These are phyloP conservation scores for Spea hammondii DNA, from an alignment of 2,797 vertebrate species.

Conservation along the genomic window DNA sequence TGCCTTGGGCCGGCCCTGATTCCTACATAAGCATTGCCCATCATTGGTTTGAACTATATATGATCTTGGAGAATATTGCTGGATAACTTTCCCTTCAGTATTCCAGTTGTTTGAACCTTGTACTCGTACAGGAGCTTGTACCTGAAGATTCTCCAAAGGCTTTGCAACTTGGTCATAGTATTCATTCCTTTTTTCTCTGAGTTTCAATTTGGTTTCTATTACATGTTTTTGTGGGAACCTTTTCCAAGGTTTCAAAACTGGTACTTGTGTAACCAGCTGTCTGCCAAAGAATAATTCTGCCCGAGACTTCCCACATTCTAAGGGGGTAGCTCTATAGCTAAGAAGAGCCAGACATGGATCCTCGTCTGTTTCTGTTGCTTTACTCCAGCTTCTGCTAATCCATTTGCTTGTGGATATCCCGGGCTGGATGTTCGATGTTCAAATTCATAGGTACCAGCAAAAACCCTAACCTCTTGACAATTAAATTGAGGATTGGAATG, in stretches of 20 bases:
- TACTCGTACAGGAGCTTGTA: no score
- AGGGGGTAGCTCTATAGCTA: not conserved
- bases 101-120: no score
- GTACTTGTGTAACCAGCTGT: no score
- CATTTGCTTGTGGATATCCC: constrained; percentile 48
- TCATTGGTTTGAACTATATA: not conserved
- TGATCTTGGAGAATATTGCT: constrained; percentile 1
- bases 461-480: constrained; percentile 48
- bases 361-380: constrained; percentile 45
- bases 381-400: constrained; percentile 49
- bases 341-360: not conserved
- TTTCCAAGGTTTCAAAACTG: no score
- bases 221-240: no score
- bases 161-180: no score
- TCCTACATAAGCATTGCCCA: not conserved
- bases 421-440: constrained; percentile 51
- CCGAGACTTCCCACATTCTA: not conserved
- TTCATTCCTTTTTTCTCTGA: no score
- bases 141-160: no score
- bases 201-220: no score
- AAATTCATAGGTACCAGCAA: constrained; percentile 53
- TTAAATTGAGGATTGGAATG: constrained; percentile 46
- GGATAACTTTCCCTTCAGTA: no score
- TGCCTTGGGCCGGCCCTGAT: no score
- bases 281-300: not conserved